Percentiles rank a stretch among this genome's conserved stretches.
These are phyloP conservation scores for Sebastes matsubarae DNA, from an alignment of 2,797 vertebrate species.

Conservation along the genomic window DNA sequence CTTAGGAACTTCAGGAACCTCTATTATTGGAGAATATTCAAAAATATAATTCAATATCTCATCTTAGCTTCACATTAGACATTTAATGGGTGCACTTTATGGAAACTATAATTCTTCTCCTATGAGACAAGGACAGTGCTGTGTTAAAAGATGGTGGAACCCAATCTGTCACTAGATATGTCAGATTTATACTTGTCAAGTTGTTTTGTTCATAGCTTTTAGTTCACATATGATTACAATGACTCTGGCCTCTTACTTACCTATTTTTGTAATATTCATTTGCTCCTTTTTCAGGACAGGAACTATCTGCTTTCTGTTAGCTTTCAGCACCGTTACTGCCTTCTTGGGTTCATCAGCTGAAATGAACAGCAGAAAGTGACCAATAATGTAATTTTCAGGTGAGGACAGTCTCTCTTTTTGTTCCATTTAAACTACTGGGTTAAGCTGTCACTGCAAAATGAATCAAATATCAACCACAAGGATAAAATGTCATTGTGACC, in stretches of 20 bases:
- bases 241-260: neutral
- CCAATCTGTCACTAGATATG: neutral
- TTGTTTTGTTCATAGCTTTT: neutral
- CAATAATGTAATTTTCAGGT: neutral
- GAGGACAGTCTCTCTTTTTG: neutral
- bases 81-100: neutral
- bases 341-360: conserved; percentile 42
- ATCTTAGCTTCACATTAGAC: neutral
- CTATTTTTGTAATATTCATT: conserved; percentile 44
- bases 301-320: conserved; percentile 12
- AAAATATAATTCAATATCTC: neutral
- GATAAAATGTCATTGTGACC: neutral
- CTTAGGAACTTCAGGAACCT: conserved; percentile 22
- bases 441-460: neutral
- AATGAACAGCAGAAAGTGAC: neutral
- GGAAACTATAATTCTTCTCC: neutral
- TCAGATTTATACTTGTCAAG: neutral
- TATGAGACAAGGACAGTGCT: neutral
- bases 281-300: conserved; percentile 43
- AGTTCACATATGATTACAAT: neutral
- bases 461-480: neutral
- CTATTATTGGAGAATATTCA: neutral
- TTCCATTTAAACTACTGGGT: neutral
- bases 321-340: conserved; percentile 12
- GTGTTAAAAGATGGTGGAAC: neutral